phyloP scores from a whole-genome alignment of 2,113 vertebrate genomes.

The Theropithecus gelada region DNA sequence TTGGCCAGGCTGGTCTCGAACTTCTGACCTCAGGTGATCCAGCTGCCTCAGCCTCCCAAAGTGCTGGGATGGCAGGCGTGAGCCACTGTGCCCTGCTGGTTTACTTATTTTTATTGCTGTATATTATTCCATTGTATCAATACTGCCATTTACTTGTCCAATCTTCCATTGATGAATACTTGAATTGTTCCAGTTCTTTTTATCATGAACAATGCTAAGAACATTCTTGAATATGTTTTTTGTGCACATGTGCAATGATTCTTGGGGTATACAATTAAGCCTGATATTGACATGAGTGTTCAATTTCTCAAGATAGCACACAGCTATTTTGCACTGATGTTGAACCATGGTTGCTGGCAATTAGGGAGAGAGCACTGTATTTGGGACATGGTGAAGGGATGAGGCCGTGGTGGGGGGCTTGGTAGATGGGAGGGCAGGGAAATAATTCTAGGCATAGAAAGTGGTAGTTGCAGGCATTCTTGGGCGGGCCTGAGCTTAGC shows the following conservation, averaged over 20 bases:
- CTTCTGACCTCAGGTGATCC: too few species aligned
- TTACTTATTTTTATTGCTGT: background rate
- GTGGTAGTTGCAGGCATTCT: background rate
- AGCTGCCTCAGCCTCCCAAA: too few species aligned
- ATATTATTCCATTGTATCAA: background rate
- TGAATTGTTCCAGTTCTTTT: background rate
- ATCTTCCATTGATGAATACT: background rate
- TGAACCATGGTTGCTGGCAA: background rate
- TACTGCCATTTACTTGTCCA: background rate
- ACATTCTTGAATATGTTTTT: background rate
- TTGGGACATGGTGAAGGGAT: background rate
- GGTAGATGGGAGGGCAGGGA: background rate
- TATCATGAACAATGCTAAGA: background rate
- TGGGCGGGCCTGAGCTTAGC: background rate
- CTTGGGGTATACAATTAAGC: background rate
- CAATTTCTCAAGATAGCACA: background rate
- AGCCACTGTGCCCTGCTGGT: too few species aligned
- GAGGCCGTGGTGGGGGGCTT: background rate
- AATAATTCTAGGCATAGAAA: background rate
- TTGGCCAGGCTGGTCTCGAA: too few species aligned
- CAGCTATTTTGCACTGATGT: background rate
- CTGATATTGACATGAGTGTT: background rate
- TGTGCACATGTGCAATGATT: background rate
- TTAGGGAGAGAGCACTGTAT: background rate
- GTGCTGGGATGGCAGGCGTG: too few species aligned